Base-by-base conservation (phyloP, 2,797 vertebrate genomes). In the Chrysocyon brachyurus region DNA sequence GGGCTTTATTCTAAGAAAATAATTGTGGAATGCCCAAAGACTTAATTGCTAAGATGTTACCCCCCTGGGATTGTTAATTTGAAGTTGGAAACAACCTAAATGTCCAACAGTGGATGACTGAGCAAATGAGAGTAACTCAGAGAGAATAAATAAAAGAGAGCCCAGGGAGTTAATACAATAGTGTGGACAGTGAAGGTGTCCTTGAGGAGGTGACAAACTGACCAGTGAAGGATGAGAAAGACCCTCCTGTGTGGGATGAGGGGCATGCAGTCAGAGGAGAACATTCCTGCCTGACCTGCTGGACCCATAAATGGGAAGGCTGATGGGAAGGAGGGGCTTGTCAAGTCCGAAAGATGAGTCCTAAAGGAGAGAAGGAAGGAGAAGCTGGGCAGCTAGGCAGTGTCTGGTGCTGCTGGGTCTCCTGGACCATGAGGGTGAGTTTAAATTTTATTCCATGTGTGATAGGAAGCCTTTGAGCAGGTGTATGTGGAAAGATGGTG, bases 1-100 rank as follows among this genome's bases (percentile, higher is more conserved):
- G 68, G 36, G 28, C 21, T 90, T 85, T 97, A 84, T 94, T 96
- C 68, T 82, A 83, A 96, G 81, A 81, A 21, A 82, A 79, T 96
- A 86, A 88, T 85, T 10, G 24, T 82, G 46, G 68, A 16, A 40
- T 83, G 5, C 40, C n/a, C 36, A 87, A 81, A 87, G 59, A 78
- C 94, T 90, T 89, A 92, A 66, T 84, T 72, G 26, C 22, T 57
- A 85, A 68, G 26, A 86, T 85, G 17, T 94, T 91, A 46, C 73
- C 94, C 90, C 54, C 7, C 66, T 40, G 85, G 28, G 49, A 46
- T 92, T 88, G 46, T 87, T 91, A 24, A 95, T 72, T 28, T 95
- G 66, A 97, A 88, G 63, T 73, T 90, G 52, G 73, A 92, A 96
- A 82, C 54, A 94, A 61, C 40, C 33, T 92, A 78, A 86, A 91